These are phyloP conservation scores for Schizothorax lantsangensis DNA, from an alignment of 2,797 vertebrate species.

Conservation along the genomic window DNA sequence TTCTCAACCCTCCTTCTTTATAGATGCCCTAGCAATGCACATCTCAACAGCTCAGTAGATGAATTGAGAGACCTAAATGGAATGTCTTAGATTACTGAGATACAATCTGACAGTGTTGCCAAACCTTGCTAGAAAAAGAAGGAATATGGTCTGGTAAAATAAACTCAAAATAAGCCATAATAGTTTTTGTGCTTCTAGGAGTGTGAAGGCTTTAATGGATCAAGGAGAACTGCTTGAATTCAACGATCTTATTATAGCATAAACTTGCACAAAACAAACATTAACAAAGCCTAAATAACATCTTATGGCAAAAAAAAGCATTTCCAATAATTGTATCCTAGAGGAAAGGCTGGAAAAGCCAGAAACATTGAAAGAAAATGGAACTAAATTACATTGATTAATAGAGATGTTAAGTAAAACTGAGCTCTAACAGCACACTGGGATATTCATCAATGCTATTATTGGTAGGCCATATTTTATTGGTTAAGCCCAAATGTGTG, in stretches of 20 bases:
- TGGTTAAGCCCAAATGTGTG: neutral
- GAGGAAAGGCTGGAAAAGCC: neutral
- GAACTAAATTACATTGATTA: neutral
- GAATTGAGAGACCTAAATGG: neutral
- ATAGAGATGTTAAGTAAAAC: neutral
- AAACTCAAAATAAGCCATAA: neutral
- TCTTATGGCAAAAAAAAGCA: neutral
- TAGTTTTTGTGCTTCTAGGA: neutral
- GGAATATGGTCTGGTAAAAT: neutral
- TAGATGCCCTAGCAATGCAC: neutral
- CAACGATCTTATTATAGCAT: neutral
- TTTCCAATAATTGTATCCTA: conserved; percentile 6
- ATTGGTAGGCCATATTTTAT: neutral
- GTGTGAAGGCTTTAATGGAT: neutral
- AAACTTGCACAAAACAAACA: conserved; percentile 2
- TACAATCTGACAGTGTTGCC: neutral
- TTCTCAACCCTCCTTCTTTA: neutral
- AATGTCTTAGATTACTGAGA: neutral
- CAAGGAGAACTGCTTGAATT: neutral
- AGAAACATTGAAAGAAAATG: neutral
- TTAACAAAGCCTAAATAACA: conserved; percentile 1
- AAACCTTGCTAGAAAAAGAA: neutral
- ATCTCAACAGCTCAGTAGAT: neutral
- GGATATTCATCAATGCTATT: neutral
- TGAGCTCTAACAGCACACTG: neutral